A percentile compares a stretch with the other conserved stretches of the same genome.
Conservation (phyloP, 2,888 invertebrate species). For the Lepidochrysops patricia region DNA sequence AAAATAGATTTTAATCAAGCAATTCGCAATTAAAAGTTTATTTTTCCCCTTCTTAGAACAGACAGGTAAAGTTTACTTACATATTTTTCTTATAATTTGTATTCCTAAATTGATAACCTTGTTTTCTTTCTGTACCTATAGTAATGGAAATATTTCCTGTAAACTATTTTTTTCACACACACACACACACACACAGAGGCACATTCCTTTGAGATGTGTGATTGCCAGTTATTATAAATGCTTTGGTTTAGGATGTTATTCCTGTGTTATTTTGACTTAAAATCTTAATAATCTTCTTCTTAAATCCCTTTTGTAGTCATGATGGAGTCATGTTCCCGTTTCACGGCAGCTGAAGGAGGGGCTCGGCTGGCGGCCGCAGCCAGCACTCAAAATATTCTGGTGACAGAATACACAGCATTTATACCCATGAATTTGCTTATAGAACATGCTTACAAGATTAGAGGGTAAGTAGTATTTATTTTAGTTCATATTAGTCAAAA, state of each 20-base stretch:
- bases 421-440: conserved; percentile 90
- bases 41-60: neutral
- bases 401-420: conserved; percentile 80
- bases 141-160: neutral
- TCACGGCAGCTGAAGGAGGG: conserved; percentile 61
- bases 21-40: neutral
- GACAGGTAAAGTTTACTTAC: neutral
- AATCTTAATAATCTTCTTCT: no score
- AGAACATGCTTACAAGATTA: conserved; percentile 81
- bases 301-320: neutral
- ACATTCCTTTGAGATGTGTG: no score
- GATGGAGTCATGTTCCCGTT: conserved; percentile 52
- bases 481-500: neutral
- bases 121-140: neutral
- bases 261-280: no score
- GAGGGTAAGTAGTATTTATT: conserved; percentile 53
- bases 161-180: no score
- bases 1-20: neutral
- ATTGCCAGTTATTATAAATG: no score
- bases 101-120: neutral
- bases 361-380: conserved; percentile 51
- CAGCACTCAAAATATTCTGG: conserved; percentile 43
- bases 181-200: no score
- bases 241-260: no score
- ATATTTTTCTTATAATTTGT: neutral